Conservation (phyloP, 2,113 vertebrate genomes). For the Passer montanus region DNA sequence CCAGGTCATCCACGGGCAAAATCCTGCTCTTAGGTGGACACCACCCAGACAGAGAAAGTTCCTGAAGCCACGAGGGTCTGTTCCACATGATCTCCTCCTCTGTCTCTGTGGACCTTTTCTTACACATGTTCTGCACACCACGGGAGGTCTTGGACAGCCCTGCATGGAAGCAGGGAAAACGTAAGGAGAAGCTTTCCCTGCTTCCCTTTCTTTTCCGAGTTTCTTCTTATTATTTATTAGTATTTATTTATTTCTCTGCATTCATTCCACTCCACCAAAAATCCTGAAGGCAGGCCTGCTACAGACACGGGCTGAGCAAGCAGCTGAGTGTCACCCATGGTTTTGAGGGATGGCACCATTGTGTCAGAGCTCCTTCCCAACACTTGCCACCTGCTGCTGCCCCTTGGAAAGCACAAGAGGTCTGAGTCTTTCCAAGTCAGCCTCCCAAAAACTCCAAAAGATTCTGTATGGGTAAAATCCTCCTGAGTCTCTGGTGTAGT, state of each 20-base stretch:
- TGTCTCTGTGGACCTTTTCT: not conserved
- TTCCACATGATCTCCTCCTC: not conserved
- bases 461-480: not conserved
- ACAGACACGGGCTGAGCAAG: not conserved
- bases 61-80: not conserved
- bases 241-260: conserved; percentile 65
- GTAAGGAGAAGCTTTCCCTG: not conserved
- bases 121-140: not conserved
- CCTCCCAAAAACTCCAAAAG: not conserved
- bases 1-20: not conserved
- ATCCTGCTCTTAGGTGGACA: not conserved
- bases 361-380: not conserved
- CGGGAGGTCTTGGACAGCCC: not conserved
- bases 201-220: not conserved
- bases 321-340: not conserved
- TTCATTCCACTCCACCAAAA: conserved; percentile 16
- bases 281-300: not conserved
- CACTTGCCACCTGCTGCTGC: not conserved
- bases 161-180: not conserved
- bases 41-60: not conserved
- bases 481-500: not conserved
- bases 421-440: not conserved
- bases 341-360: not conserved
- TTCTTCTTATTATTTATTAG: conserved; percentile 57
- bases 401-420: not conserved